A percentile compares a stretch with the other conserved stretches of the same genome.
Evolutionary conservation across 2,888 invertebrate genomes (phyloP).

Genomic region (Plagodis pulveraria): DNA sequence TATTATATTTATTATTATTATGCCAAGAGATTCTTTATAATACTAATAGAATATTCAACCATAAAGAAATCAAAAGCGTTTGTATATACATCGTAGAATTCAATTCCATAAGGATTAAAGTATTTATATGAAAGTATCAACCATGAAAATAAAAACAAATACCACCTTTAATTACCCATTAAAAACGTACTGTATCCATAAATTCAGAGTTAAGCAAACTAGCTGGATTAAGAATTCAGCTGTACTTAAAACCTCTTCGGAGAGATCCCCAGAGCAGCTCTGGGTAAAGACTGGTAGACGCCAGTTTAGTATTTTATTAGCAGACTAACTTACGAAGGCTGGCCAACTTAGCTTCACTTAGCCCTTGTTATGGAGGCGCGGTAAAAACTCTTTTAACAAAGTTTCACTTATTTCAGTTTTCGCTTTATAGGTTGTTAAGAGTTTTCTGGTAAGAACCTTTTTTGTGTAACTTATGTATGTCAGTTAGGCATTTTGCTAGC

Average conservation of each 20-base stretch:
- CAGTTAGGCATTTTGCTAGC: too few species aligned
- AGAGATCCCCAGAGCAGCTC: not conserved
- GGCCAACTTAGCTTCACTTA: slow-evolving; percentile 25
- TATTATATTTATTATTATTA: too few species aligned
- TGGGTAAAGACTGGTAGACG: slow-evolving; percentile 1
- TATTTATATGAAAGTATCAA: too few species aligned
- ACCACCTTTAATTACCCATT: slow-evolving; percentile 1
- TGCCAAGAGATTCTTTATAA: too few species aligned
- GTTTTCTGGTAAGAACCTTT: slow-evolving; percentile 11
- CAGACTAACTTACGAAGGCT: slow-evolving; percentile 26
- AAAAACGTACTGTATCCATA: slow-evolving; percentile 23
- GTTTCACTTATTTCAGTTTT: slow-evolving; percentile 5
- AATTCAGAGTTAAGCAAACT: slow-evolving; percentile 35
- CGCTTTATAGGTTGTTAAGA: not conserved
- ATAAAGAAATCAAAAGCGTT: too few species aligned
- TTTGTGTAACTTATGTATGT: slow-evolving; percentile 29
- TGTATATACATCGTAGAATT: too few species aligned
- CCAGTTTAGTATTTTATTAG: slow-evolving; percentile 36
- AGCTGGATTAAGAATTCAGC: slow-evolving; percentile 40
- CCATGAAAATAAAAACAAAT: too few species aligned
- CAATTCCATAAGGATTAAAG: too few species aligned
- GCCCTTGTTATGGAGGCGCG: slow-evolving; percentile 19
- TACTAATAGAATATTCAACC: too few species aligned
- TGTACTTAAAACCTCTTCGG: slow-evolving; percentile 43
- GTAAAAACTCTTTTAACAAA: slow-evolving; percentile 16